phyloP scores from a whole-genome alignment of 2,797 vertebrate genomes.

The Chiloscyllium punctatum region DNA sequence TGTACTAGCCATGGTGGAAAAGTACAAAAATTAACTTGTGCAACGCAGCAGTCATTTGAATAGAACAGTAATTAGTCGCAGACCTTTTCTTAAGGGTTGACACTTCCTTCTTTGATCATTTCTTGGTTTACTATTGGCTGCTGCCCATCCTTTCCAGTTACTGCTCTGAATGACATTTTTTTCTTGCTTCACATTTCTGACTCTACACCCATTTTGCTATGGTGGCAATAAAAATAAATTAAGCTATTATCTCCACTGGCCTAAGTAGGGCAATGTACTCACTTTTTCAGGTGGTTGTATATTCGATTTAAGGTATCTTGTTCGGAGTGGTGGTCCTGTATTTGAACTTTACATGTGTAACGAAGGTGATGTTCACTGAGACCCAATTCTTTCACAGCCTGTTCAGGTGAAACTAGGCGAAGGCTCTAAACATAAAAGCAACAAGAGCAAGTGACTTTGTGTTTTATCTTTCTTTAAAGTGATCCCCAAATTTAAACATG shows the following conservation, averaged over 20 bases:
- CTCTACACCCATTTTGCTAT: background rate
- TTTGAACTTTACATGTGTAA: conserved; percentile 89
- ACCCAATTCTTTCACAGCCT: conserved; percentile 90
- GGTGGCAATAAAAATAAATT: background rate
- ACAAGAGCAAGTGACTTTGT: background rate
- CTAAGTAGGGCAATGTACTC: conserved; percentile 32
- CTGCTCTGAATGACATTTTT: background rate
- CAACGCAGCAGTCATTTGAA: background rate
- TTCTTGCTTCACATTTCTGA: background rate
- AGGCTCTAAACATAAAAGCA: conserved; percentile 61
- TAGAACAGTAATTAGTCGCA: background rate
- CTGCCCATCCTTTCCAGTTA: background rate
- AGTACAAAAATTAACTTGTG: background rate
- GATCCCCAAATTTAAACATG: background rate
- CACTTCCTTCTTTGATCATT: background rate
- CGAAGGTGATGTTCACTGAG: conserved; percentile 87
- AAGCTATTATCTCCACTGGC: background rate
- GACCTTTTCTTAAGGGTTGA: background rate
- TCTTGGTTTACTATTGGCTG: background rate
- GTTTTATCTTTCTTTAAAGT: background rate
- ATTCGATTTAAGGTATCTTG: conserved; percentile 73
- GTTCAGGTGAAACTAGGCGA: conserved; percentile 83
- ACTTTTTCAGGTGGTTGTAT: conserved; percentile 88
- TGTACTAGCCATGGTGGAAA: background rate
- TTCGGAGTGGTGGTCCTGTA: conserved; percentile 84